Evolutionary conservation across 30 jellyfish, hydroid and myxozoan species (phyloP).

Genomic region (Sanderia malayensis): DNA sequence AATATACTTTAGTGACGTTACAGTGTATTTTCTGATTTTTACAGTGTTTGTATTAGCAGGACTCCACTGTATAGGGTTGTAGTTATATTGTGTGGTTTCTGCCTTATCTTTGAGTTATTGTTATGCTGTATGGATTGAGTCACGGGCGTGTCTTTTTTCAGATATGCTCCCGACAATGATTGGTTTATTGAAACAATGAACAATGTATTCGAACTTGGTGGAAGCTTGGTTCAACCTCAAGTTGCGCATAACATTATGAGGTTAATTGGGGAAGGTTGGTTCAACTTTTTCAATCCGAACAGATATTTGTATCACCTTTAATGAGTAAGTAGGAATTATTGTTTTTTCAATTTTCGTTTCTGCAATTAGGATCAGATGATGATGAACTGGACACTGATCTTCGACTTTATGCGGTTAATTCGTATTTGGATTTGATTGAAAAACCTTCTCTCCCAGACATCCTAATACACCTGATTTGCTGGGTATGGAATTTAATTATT

Average conservation of each 20-base stretch:
- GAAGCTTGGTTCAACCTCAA: conserved; percentile 65
- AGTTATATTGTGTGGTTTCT: too few relatives aligned
- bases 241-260: conserved; percentile 83
- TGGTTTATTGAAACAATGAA: conserved; percentile 90
- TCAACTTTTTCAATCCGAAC: too few relatives aligned
- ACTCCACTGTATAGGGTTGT: too few relatives aligned
- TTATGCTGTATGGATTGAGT: too few relatives aligned
- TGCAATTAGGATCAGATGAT: conserved; percentile 71
- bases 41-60: too few relatives aligned
- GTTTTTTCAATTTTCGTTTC: too few relatives aligned
- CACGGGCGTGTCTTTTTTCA: background rate
- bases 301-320: too few relatives aligned
- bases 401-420: conserved; percentile 58
- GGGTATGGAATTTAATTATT: conserved; percentile 60
- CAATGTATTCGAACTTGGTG: conserved; percentile 80
- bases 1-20: too few relatives aligned
- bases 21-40: too few relatives aligned
- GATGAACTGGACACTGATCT: conserved; percentile 58
- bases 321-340: too few relatives aligned
- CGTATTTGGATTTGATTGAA: conserved; percentile 68
- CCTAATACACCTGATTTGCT: conserved; percentile 55
- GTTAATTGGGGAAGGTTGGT: conserved; percentile 80
- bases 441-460: conserved; percentile 75
- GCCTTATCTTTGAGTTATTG: background rate
- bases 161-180: conserved; percentile 89